Conservation (phyloP, 2,888 invertebrate genomes). For the Cheilosia urbana region DNA sequence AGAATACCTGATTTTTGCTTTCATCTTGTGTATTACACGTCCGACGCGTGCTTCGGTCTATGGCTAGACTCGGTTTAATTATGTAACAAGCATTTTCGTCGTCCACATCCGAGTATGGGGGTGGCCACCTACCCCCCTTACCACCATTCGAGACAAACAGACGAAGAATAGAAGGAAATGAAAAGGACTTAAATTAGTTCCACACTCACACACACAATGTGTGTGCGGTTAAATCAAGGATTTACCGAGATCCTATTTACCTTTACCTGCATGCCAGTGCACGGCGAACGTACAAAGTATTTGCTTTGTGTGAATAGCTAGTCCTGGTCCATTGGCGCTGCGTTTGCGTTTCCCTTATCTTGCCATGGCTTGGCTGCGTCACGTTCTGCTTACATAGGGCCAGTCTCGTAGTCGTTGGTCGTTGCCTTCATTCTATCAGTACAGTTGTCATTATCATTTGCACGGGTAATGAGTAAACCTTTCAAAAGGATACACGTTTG, state of each 20-base stretch:
- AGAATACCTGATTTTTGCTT: constrained; percentile 37
- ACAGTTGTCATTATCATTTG: constrained; percentile 45
- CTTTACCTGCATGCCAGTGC: constrained; percentile 29
- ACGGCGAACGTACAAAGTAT: constrained; percentile 7
- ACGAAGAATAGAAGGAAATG: constrained; percentile 3
- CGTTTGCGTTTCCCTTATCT: constrained; percentile 19
- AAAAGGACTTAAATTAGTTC: constrained; percentile 54
- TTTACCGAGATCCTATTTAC: constrained; percentile 28
- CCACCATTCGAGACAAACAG: background rate
- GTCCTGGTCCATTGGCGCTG: constrained; percentile 14
- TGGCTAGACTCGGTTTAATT: constrained; percentile 56
- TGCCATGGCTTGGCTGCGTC: constrained; percentile 23
- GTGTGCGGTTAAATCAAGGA: constrained; percentile 36
- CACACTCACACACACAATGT: background rate
- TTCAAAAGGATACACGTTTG: constrained; percentile 51
- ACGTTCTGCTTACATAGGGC: constrained; percentile 50
- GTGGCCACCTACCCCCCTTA: background rate
- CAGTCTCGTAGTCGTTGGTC: constrained; percentile 9
- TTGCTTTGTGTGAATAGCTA: constrained; percentile 15
- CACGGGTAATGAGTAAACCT: constrained; percentile 54
- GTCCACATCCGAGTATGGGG: background rate
- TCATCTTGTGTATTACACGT: constrained; percentile 29
- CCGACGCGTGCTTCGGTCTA: background rate
- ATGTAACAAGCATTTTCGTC: constrained; percentile 43
- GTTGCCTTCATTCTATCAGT: constrained; percentile 13